Evolutionary conservation across 1,140 invertebrate species (phyloP).

Genomic region (Colletes latitarsis): DNA sequence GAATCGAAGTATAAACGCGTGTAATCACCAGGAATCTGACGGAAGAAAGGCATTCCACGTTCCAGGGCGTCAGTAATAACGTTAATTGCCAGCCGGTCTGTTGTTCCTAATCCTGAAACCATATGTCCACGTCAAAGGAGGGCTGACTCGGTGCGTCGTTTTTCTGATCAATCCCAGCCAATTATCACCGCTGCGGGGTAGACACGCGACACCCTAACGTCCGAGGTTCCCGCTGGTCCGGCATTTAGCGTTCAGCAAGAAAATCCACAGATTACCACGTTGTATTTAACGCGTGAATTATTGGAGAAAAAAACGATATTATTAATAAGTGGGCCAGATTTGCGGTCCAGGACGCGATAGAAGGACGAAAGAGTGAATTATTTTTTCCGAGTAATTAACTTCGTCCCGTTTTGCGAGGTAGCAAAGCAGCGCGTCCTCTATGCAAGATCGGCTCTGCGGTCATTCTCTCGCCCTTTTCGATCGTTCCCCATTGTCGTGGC

Average conservation of each 20-base stretch:
- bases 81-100: conserved; percentile 42
- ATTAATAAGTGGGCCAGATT: too few species aligned
- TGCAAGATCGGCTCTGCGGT: conserved; percentile 4
- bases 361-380: conserved; percentile 41
- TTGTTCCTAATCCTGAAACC: conserved; percentile 40
- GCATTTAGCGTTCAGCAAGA: conserved; percentile 34
- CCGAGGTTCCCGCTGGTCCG: not conserved
- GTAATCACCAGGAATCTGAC: not conserved
- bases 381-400: conserved; percentile 63
- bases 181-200: conserved; percentile 49
- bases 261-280: conserved; percentile 47
- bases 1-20: not conserved
- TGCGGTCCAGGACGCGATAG: too few species aligned
- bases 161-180: conserved; percentile 46
- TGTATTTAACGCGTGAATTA: conserved; percentile 56
- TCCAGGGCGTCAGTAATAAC: conserved; percentile 17
- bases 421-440: not conserved
- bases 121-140: conserved; percentile 29
- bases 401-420: conserved; percentile 8
- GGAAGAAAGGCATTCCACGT: not conserved
- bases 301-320: too few species aligned
- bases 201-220: conserved; percentile 24
- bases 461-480: conserved; percentile 31
- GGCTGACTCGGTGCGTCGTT: conserved; percentile 22
- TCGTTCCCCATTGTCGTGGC: conserved; percentile 32